phyloP scores from a whole-genome alignment of 2,113 vertebrate species.

The Nesogale talazaci region DNA sequence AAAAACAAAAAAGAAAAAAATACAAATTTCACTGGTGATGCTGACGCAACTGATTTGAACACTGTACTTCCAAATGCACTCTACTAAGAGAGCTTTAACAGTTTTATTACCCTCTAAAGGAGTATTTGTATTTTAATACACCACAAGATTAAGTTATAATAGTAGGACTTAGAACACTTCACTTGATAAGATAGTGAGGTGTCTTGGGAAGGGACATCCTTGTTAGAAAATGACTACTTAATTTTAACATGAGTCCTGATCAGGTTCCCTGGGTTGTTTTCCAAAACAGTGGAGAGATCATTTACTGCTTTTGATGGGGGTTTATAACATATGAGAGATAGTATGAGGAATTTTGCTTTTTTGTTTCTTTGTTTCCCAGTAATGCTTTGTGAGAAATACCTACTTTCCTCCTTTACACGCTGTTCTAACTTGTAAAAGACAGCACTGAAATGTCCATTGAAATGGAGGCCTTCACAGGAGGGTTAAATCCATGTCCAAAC shows the following conservation, averaged over 20 bases:
- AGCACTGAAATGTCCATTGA: not conserved
- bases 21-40: not conserved
- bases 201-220: not conserved
- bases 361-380: not conserved
- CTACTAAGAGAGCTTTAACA: not conserved
- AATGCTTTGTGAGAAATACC: not conserved
- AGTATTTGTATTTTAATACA: not conserved
- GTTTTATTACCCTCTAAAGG: not conserved
- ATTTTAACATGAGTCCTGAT: conserved; percentile 2
- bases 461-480: not conserved
- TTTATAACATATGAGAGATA: conserved; percentile 43
- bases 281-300: not conserved
- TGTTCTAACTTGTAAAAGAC: not conserved
- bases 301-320: not conserved
- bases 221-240: not conserved
- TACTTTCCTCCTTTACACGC: not conserved
- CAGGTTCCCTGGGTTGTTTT: not conserved
- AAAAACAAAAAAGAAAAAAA: too few species aligned
- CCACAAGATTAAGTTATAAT: not conserved
- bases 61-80: not conserved
- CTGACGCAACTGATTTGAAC: not conserved
- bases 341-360: not conserved
- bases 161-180: not conserved
- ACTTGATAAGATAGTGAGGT: not conserved
- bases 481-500: not conserved